Evolutionary conservation across 2,888 invertebrate species (phyloP).

Genomic region (Trachelus stipa): DNA sequence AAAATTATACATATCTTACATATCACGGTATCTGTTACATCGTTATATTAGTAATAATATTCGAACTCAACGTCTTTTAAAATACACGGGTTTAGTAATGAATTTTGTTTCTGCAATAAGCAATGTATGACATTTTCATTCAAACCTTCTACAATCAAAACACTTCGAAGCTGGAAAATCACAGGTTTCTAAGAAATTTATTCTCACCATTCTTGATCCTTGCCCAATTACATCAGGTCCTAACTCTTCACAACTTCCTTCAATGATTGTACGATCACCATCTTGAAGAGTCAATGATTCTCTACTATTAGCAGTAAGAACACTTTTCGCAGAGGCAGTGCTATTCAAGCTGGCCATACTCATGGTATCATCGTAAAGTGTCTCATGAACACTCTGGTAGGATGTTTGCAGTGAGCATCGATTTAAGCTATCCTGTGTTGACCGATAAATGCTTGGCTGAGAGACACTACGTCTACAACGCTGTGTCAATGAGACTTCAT

Average conservation of each 20-base stretch:
- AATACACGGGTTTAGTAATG: background rate
- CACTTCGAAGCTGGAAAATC: background rate
- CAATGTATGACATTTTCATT: background rate
- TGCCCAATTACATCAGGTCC: conserved; percentile 28
- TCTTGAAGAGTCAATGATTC: conserved; percentile 39
- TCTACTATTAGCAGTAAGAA: conserved; percentile 26
- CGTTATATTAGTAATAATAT: background rate
- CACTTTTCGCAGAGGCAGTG: conserved; percentile 30
- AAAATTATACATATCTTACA: background rate
- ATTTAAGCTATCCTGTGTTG: conserved; percentile 39
- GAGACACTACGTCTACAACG: conserved; percentile 29
- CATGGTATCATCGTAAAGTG: conserved; percentile 41
- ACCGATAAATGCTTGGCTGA: conserved; percentile 43
- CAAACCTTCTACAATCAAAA: background rate
- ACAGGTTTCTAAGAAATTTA: background rate
- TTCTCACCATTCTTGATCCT: conserved; percentile 40
- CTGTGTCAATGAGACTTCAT: conserved; percentile 31
- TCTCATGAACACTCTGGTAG: conserved; percentile 48
- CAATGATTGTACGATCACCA: conserved; percentile 43
- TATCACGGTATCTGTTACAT: background rate
- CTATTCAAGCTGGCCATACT: conserved; percentile 37
- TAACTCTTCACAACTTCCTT: conserved; percentile 46
- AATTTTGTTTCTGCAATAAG: background rate
- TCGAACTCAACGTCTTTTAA: background rate
- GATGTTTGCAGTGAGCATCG: conserved; percentile 45